A percentile compares a stretch with the other conserved stretches of the same genome.
Conservation (phyloP, 2,797 vertebrate genomes). For the Anolis apletophallus region DNA sequence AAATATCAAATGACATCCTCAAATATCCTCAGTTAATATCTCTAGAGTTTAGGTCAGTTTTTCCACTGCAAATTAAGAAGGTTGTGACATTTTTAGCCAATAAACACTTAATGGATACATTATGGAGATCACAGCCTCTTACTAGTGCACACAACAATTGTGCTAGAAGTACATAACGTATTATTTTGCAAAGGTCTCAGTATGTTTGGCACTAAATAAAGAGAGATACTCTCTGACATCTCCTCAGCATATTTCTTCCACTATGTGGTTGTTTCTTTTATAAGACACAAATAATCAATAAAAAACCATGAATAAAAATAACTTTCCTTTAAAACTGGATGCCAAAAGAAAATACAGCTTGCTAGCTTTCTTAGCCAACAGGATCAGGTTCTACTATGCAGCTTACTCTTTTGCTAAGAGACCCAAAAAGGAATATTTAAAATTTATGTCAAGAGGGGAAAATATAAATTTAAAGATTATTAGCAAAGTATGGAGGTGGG, state of each 20-base stretch:
- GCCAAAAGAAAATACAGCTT: conserved; percentile 72
- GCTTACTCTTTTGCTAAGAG: conserved; percentile 71
- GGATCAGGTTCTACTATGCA: conserved; percentile 60
- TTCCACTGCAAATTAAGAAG: not conserved
- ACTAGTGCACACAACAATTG: conserved; percentile 34
- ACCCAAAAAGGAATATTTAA: conserved; percentile 65
- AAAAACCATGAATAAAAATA: conserved; percentile 76
- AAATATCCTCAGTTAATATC: conserved; percentile 26
- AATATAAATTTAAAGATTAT: conserved; percentile 19
- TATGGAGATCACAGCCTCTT: conserved; percentile 20
- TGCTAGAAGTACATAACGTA: conserved; percentile 26
- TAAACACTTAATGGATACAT: not conserved
- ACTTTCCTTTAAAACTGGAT: conserved; percentile 74
- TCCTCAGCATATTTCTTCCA: conserved; percentile 68
- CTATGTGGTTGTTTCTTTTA: conserved; percentile 76
- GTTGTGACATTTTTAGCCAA: conserved; percentile 40
- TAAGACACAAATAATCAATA: conserved; percentile 77
- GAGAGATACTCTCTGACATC: conserved; percentile 44
- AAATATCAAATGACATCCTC: conserved; percentile 19
- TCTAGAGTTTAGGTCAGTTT: not conserved
- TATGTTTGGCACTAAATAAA: conserved; percentile 56
- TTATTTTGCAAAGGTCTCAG: conserved; percentile 56
- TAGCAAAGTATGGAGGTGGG: conserved; percentile 13
- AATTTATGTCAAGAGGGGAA: conserved; percentile 41
- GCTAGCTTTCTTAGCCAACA: conserved; percentile 65